Base-by-base conservation (phyloP, 2,113 vertebrate genomes). In the Paratilapia polleni region DNA sequence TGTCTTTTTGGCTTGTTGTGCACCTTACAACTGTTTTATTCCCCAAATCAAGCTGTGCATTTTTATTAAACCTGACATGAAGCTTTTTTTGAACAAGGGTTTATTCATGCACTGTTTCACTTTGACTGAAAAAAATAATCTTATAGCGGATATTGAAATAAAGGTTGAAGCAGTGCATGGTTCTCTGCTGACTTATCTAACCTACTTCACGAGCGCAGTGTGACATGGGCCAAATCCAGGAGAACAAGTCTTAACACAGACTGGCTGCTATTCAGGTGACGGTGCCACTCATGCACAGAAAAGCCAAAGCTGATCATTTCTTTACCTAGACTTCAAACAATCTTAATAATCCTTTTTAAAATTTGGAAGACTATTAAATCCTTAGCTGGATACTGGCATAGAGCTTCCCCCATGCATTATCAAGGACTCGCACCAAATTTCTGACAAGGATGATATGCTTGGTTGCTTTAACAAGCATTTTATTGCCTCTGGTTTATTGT, bases 401-500 rank as follows among this genome's bases (percentile, higher is more conserved):
- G 52, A 73, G 43, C 66, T 14, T 73, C 47, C 52, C 26, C 2
- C 17, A 52, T 31, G 12, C 47, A 73, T 52, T 52, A 73, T 52
- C 52, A 73, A 52, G 68, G 68, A 31, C 47, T 28, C 13, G 6
- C 43, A 52, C 68, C 68, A 52, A 52, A 73, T 5, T 73, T 73
- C 47, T 73, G 47, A 52, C 68, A 31, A 31, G 68, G 26, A 43
- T 1, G 26, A 31, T 26, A 52, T 52, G 66, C 66, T 73, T 73
- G 68, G 47, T 31, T 73, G 68, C 68, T 73, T 73, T 73, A 73
- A 31, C 47, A 73, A 31, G 47, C 47, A 73, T 73, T 36, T 52
- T 73, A 73, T 73, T 73, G 52, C 47, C 47, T 73, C 47, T 52
- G 4, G 68, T 54, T 7, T 2, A 73, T 73, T 73, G 68, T 73